These are phyloP conservation scores for Mobula birostris DNA, from an alignment of 2,113 vertebrate species.

Conservation along the genomic window DNA sequence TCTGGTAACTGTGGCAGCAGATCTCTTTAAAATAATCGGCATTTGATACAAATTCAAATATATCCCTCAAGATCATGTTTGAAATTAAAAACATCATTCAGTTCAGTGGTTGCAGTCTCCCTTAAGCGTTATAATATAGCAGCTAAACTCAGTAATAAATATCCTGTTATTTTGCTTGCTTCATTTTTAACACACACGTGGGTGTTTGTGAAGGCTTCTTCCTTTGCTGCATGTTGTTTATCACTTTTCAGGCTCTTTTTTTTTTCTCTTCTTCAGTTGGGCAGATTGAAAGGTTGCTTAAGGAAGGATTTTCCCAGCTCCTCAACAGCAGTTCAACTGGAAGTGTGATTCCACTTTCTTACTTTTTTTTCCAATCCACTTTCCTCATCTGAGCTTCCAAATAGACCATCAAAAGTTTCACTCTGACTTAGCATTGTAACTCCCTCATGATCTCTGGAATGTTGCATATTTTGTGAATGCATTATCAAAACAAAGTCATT, in stretches of 20 bases:
- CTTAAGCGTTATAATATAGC: neutral
- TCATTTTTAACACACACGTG: constrained; percentile 18
- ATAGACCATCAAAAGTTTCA: neutral
- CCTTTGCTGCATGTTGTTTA: neutral
- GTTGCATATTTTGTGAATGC: neutral
- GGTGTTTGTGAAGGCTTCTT: constrained; percentile 10
- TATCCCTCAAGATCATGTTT: neutral
- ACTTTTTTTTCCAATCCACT: neutral
- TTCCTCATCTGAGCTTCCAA: neutral
- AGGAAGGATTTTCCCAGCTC: neutral
- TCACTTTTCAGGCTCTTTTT: neutral
- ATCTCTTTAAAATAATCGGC: neutral
- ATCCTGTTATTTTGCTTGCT: constrained; percentile 29
- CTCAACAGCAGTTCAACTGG: neutral
- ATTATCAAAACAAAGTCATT: neutral
- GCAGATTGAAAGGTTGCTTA: constrained; percentile 3
- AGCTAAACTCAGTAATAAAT: constrained; percentile 17
- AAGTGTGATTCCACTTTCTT: neutral
- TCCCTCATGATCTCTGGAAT: neutral
- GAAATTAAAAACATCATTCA: neutral
- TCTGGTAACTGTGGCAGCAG: neutral
- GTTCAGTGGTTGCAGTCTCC: neutral
- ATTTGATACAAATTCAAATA: neutral
- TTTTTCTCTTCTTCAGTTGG: neutral
- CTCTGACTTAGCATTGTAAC: neutral